phyloP scores from a whole-genome alignment of 2,113 vertebrate genomes.

The Caranx melampygus region DNA sequence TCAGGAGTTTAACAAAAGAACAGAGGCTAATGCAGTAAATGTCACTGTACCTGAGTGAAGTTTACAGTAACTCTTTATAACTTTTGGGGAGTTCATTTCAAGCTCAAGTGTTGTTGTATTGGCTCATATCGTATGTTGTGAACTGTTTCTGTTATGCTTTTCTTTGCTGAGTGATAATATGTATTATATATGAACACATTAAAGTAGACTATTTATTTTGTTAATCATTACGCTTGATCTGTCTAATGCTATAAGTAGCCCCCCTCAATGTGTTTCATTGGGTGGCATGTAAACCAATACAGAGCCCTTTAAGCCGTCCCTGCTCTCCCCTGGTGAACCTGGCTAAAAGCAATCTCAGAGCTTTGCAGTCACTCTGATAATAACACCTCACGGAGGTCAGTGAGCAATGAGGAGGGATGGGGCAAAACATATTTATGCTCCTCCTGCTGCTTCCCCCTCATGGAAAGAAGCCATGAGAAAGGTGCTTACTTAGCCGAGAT shows the following conservation, averaged over 20 bases:
- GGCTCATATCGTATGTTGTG: not conserved
- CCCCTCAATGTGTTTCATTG: slow-evolving; percentile 38
- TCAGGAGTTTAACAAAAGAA: not conserved
- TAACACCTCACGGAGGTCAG: slow-evolving; percentile 79
- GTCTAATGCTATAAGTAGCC: slow-evolving; percentile 26
- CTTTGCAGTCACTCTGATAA: slow-evolving; percentile 72
- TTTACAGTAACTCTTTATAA: not conserved
- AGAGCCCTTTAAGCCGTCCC: slow-evolving; percentile 63
- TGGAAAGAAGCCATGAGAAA: slow-evolving; percentile 88
- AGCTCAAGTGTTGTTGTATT: not conserved
- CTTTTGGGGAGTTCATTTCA: too few relatives aligned
- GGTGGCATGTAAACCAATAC: slow-evolving; percentile 66
- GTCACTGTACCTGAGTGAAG: not conserved
- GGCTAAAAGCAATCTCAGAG: slow-evolving; percentile 75
- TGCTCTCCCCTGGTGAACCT: slow-evolving; percentile 67
- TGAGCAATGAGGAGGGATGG: slow-evolving; percentile 64
- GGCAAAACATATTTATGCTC: slow-evolving; percentile 81
- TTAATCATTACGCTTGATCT: slow-evolving; percentile 25
- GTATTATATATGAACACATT: not conserved
- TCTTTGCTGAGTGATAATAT: not conserved
- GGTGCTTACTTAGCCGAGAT: slow-evolving; percentile 94
- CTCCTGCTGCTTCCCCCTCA: slow-evolving; percentile 78
- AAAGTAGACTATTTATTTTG: not conserved
- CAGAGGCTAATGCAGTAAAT: not conserved
- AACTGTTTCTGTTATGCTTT: not conserved